Percentiles rank a stretch among this genome's conserved stretches.
Conservation (phyloP, 2,888 invertebrate genomes). For the Lottia scabra region DNA sequence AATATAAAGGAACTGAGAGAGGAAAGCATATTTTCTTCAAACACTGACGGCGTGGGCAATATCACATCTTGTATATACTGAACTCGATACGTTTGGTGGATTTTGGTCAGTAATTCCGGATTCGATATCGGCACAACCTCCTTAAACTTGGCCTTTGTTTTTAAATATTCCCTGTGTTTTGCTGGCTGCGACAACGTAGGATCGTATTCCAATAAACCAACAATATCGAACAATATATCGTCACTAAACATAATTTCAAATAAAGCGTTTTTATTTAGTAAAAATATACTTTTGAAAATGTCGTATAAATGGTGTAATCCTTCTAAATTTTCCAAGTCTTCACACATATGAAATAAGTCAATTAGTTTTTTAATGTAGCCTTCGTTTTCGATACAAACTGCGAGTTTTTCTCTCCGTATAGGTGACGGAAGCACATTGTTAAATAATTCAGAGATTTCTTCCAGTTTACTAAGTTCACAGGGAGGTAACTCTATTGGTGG, state of each 20-base stretch:
- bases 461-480: constrained; percentile 92
- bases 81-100: constrained; percentile 99
- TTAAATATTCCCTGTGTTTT: constrained; percentile 93
- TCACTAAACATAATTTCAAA: constrained; percentile 98
- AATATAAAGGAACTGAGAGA: constrained; percentile 98
- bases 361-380: constrained; percentile 95
- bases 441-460: constrained; percentile 88
- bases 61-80: constrained; percentile 99
- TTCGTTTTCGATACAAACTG: constrained; percentile 91
- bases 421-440: constrained; percentile 80
- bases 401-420: constrained; percentile 92
- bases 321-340: constrained; percentile 90
- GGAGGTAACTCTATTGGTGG: constrained; percentile 95
- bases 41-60: constrained; percentile 97
- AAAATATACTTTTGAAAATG: constrained; percentile 98
- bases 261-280: constrained; percentile 95
- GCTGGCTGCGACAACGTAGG: constrained; percentile 75
- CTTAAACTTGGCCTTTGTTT: constrained; percentile 81
- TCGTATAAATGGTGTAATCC: constrained; percentile 95
- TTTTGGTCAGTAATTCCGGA: constrained; percentile 94
- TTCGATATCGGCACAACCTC: constrained; percentile 92
- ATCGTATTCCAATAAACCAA: constrained; percentile 98
- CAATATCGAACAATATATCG: constrained; percentile 89
- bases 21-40: constrained; percentile 98
- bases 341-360: constrained; percentile 95